Evolutionary conservation across 2,888 invertebrate genomes (phyloP).

Genomic region (Philonicus albiceps): DNA sequence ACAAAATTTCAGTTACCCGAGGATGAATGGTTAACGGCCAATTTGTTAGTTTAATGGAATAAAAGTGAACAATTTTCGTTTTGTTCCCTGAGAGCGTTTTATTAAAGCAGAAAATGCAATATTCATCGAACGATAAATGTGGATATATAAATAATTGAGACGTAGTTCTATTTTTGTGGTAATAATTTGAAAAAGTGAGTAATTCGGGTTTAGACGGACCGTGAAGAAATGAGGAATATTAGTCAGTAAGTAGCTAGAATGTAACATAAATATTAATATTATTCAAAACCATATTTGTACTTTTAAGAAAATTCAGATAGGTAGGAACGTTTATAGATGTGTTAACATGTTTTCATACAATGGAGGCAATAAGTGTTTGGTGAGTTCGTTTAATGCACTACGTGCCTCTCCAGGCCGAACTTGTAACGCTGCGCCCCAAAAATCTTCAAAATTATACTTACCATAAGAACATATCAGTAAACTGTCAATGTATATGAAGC

Average conservation of each 20-base stretch:
- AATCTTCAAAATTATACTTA: not conserved
- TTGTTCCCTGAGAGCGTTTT: not conserved
- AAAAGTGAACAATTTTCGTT: conserved; percentile 5
- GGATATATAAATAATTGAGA: conserved; percentile 9
- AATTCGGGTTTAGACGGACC: conserved; percentile 7
- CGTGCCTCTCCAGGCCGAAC: not conserved
- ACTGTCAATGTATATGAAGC: not conserved
- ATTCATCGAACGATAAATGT: conserved; percentile 18
- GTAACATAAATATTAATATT: conserved; percentile 28
- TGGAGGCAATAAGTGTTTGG: conserved; percentile 17
- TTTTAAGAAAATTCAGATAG: conserved; percentile 32
- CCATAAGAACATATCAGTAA: not conserved
- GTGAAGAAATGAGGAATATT: not conserved
- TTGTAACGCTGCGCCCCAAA: not conserved
- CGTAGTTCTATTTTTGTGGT: conserved; percentile 33
- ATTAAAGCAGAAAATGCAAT: not conserved
- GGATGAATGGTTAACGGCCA: conserved; percentile 88
- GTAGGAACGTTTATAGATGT: conserved; percentile 13
- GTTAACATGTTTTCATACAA: conserved; percentile 13
- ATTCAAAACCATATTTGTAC: conserved; percentile 30
- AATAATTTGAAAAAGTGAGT: conserved; percentile 20
- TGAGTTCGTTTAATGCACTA: conserved; percentile 14
- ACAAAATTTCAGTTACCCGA: conserved; percentile 65
- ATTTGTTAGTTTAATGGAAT: conserved; percentile 77
- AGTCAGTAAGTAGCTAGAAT: conserved; percentile 33